Percentiles rank a stretch among this genome's conserved stretches.
Evolutionary conservation across 2,888 invertebrate genomes (phyloP).

Genomic region (Hydrotaea diabolus): DNA sequence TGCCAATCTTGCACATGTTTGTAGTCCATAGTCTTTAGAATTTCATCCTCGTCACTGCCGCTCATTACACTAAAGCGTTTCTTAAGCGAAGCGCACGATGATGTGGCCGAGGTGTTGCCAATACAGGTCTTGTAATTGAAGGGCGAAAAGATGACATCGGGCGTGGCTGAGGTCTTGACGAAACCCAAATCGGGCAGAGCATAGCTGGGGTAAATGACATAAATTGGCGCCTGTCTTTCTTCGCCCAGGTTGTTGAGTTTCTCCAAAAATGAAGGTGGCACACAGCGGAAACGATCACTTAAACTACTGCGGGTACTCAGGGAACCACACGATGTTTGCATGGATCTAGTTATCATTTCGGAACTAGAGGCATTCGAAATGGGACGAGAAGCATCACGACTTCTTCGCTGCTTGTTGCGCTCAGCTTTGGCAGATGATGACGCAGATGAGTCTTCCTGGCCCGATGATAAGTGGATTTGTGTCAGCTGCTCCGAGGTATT

Average conservation of each 20-base stretch:
- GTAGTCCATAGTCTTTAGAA: slow-evolving; percentile 89
- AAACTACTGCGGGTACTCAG: slow-evolving; percentile 77
- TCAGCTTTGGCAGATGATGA: slow-evolving; percentile 65
- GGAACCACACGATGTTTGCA: slow-evolving; percentile 84
- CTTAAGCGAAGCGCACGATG: slow-evolving; percentile 69
- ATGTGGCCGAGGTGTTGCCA: slow-evolving; percentile 62
- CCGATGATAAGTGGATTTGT: slow-evolving; percentile 73
- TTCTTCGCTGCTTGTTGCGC: slow-evolving; percentile 66
- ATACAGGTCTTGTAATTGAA: slow-evolving; percentile 84
- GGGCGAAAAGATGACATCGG: slow-evolving; percentile 86
- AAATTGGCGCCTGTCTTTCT: slow-evolving; percentile 87
- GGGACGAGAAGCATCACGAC: slow-evolving; percentile 68
- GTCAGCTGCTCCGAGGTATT: slow-evolving; percentile 79
- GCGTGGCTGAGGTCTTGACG: slow-evolving; percentile 82
- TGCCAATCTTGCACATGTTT: slow-evolving; percentile 96
- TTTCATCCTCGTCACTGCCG: slow-evolving; percentile 87
- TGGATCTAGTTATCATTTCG: slow-evolving; percentile 86
- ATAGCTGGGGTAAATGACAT: slow-evolving; percentile 95
- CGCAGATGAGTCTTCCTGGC: slow-evolving; percentile 56
- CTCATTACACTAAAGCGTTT: slow-evolving; percentile 71
- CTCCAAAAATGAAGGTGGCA: slow-evolving; percentile 87
- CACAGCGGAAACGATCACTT: slow-evolving; percentile 83
- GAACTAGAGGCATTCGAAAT: slow-evolving; percentile 76
- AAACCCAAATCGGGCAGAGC: slow-evolving; percentile 94
- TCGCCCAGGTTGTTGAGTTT: slow-evolving; percentile 85